Percentiles rank a stretch among this genome's conserved stretches.
These are phyloP conservation scores for Podarcis lilfordi DNA, from an alignment of 2,797 vertebrate genomes.

Conservation along the genomic window DNA sequence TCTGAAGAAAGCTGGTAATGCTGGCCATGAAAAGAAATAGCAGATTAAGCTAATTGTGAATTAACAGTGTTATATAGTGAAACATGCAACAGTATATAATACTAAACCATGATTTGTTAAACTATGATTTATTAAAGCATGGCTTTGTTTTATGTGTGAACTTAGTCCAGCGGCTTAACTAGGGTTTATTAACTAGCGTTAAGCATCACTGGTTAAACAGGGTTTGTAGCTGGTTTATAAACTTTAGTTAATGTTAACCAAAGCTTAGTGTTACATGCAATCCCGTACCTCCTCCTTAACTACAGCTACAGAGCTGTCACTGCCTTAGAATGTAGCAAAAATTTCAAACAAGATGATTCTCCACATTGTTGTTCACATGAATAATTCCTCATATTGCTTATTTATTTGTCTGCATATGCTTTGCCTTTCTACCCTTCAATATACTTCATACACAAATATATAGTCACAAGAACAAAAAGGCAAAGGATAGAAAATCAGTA, in stretches of 20 bases:
- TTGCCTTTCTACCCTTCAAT: neutral
- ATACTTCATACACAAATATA: neutral
- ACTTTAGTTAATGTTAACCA: too few relatives aligned
- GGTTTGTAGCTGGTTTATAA: too few relatives aligned
- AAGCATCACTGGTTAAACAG: too few relatives aligned
- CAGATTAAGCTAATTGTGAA: neutral
- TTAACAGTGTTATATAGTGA: neutral
- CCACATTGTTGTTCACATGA: neutral
- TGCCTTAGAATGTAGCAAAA: too few relatives aligned
- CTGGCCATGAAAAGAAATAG: neutral
- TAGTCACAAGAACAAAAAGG: neutral
- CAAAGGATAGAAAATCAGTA: neutral
- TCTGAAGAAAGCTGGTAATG: neutral
- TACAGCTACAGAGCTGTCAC: too few relatives aligned
- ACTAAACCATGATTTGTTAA: too few relatives aligned
- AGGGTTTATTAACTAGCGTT: too few relatives aligned
- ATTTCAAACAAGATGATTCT: neutral
- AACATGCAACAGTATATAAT: neutral
- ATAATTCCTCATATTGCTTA: neutral
- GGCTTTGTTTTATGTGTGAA: too few relatives aligned
- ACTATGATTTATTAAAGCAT: too few relatives aligned
- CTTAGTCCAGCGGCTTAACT: too few relatives aligned
- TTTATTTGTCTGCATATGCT: neutral
- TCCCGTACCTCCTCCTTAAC: too few relatives aligned
- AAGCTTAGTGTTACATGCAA: too few relatives aligned